Conservation (phyloP, 35 echinoderm and acorn worm genomes). For the Hemicentrotus pulcherrimus region DNA sequence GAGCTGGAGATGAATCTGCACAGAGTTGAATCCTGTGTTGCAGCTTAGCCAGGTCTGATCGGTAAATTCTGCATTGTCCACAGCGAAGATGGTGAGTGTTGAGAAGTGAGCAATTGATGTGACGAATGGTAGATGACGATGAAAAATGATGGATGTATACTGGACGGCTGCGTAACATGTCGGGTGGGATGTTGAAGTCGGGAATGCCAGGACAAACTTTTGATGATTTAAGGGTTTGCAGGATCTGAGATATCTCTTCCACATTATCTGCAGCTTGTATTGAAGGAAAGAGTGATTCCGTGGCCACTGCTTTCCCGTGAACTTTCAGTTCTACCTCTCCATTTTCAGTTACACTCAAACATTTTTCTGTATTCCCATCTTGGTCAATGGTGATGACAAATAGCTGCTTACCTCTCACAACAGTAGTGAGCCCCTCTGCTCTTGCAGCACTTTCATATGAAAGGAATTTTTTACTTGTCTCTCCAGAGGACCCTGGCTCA, state of each 20-base stretch:
- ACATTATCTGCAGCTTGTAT: no score
- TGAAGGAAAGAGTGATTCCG: neutral
- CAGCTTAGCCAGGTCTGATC: conserved; percentile 26
- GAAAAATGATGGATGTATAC: neutral
- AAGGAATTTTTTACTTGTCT: neutral
- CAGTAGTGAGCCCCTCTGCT: neutral
- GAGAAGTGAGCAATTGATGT: neutral
- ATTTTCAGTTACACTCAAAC: neutral
- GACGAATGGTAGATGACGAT: neutral
- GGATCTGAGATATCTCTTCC: neutral
- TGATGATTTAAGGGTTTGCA: neutral
- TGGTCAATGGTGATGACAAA: neutral
- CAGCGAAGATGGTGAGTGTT: neutral
- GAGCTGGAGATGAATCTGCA: conserved; percentile 7
- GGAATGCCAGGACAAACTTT: conserved; percentile 13
- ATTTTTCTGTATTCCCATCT: neutral
- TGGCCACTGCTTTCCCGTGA: neutral
- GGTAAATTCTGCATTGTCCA: neutral
- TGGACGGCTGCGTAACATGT: neutral
- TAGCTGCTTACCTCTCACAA: neutral
- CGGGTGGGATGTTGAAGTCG: neutral
- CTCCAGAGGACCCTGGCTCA: neutral
- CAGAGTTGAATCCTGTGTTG: neutral
- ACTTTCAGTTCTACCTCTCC: neutral
- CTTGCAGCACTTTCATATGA: neutral